phyloP scores from a whole-genome alignment of 2,888 invertebrate species.

The Escarpia spicata region DNA sequence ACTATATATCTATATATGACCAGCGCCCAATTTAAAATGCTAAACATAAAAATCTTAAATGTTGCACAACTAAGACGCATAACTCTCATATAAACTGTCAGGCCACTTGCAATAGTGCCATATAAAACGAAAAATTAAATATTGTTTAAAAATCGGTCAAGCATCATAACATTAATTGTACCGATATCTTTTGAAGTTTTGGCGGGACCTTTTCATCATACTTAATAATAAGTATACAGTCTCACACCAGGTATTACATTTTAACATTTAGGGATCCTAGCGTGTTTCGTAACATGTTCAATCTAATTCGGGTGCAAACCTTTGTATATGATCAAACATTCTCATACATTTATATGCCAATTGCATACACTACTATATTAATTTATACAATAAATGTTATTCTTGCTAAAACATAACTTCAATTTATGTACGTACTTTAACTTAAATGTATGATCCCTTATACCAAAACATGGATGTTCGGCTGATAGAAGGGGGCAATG shows the following conservation, averaged over 20 bases:
- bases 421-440: not conserved
- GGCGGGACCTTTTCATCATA: not conserved
- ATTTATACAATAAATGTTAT: not conserved
- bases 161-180: not conserved
- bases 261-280: not conserved
- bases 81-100: not conserved
- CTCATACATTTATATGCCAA: not conserved
- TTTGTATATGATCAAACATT: not conserved
- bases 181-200: too few relatives aligned
- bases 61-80: not conserved
- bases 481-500: not conserved
- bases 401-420: not conserved
- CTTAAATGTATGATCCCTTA: not conserved
- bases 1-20: too few relatives aligned
- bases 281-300: not conserved
- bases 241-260: not conserved
- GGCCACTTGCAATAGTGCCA: not conserved
- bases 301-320: not conserved
- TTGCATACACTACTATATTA: not conserved
- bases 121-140: not conserved
- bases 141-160: not conserved
- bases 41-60: not conserved
- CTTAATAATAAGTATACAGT: not conserved
- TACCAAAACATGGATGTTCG: slow-evolving; percentile 4
- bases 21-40: not conserved